Evolutionary conservation across 2,797 vertebrate species (phyloP), one percentile per base, ranked within the genome.

Genomic region (Myiothlypis coronata): DNA sequence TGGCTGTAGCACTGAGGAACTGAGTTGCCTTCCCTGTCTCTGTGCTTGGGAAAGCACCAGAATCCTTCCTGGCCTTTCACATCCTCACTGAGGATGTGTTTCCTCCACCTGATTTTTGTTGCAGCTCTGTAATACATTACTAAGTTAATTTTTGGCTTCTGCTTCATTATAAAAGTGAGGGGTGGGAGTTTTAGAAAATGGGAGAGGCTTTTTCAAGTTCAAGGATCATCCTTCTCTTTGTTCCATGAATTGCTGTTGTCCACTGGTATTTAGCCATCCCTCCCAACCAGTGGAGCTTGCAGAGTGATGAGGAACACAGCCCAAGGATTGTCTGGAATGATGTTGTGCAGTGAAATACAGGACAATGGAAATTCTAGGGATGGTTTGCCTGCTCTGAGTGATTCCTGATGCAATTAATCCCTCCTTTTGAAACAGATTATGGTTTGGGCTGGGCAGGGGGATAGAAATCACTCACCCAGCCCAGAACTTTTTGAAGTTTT

Each of bases 121-220:
- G 24, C 8, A 83, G 11, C 26, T 60, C 30, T 41, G 5, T 46
- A 68, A 49, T 28, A 23, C 1, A 2, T 44, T 68, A 20, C 26
- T 44, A 28, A 56, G 8, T n/a, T 44, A 32, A 52, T 15, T 23
- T 88, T 83, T 64, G 28, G 8, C 17, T 78, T 47, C 32, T 69
- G 14, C 32, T 85, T 75, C 34, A 12, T 55, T 53, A 0, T n/a
- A 60, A 28, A 20, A 37, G n/a, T 35, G 44, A 56, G 9, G 12
- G 5, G 2, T 39, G 11, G 18, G 57, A 59, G 24, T 52, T 43
- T 21, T 34, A 77, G 27, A 46, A 70, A 47, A 12, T 0, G 0
- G 34, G 52, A 67, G 16, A 47, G 19, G 11, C 2, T 3, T 60
- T 89, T 89, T 78, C 59, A 71, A 82, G 22, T 49, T 43, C 2